phyloP scores from a whole-genome alignment of 1,140 invertebrate species.

The Amphibalanus amphitrite region DNA sequence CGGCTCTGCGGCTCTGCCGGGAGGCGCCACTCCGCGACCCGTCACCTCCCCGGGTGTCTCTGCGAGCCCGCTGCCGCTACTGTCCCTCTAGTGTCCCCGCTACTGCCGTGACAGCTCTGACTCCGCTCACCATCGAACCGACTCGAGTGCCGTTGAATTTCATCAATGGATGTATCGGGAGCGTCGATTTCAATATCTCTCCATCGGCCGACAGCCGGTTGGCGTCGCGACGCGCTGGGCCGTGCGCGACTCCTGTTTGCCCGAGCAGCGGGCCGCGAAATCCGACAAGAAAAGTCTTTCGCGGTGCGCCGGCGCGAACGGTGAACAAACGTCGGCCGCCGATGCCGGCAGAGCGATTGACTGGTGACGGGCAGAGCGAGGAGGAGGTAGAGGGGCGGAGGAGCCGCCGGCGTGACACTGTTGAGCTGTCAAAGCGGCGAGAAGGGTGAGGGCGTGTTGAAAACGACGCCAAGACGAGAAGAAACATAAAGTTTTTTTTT shows the following conservation, averaged over 20 bases:
- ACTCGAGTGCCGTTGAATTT: neutral
- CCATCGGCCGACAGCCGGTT: neutral
- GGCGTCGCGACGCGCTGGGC: neutral
- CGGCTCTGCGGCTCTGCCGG: too few species aligned
- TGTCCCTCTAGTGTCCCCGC: too few species aligned
- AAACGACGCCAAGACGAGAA: too few species aligned
- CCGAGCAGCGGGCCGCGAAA: neutral
- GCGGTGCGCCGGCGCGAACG: neutral
- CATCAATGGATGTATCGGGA: neutral
- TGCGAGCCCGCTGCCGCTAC: too few species aligned
- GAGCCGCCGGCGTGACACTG: too few species aligned
- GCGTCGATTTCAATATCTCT: neutral
- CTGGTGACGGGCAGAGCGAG: neutral
- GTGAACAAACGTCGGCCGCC: neutral
- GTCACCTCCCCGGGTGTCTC: too few species aligned
- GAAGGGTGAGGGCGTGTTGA: too few species aligned
- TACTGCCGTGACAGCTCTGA: too few species aligned
- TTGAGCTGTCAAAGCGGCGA: too few species aligned
- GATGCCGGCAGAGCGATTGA: neutral
- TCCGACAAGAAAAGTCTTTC: neutral
- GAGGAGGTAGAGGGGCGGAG: too few species aligned
- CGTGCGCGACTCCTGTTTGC: neutral
- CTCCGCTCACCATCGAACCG: neutral
- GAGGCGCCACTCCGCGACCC: too few species aligned
- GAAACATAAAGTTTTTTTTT: too few species aligned